phyloP scores from a whole-genome alignment of 2,797 vertebrate species.

The Typhlichthys eigenmanni region DNA sequence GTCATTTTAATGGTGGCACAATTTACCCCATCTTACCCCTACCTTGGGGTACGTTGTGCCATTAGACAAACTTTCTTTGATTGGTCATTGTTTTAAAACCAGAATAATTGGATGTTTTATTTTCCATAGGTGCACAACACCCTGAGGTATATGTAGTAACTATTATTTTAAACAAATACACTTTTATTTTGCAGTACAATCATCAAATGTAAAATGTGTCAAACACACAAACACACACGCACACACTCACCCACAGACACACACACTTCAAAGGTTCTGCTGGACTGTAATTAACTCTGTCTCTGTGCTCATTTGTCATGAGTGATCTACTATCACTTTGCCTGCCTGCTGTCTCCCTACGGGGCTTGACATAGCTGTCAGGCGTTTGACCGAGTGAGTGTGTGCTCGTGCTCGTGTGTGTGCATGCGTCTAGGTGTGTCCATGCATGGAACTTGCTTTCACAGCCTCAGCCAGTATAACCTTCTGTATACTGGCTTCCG shows the following conservation, averaged over 20 bases:
- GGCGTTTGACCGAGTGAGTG: background rate
- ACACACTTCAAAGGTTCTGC: constrained; percentile 12
- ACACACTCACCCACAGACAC: no score
- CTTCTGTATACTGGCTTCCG: background rate
- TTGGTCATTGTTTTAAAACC: no score
- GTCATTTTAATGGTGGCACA: no score
- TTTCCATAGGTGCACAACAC: no score
- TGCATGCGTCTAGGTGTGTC: background rate
- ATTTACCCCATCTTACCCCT: no score
- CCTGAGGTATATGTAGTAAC: no score
- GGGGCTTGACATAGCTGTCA: constrained; percentile 15
- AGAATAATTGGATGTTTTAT: no score
- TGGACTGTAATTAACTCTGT: constrained; percentile 22
- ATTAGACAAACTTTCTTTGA: no score
- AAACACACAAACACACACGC: constrained; percentile 14
- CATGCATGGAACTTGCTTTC: constrained; percentile 13
- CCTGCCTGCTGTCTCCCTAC: constrained; percentile 7
- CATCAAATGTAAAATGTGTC: constrained; percentile 8
- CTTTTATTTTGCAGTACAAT: no score
- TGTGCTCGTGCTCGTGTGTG: constrained; percentile 1
- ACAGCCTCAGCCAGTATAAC: constrained; percentile 5
- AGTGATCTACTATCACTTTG: constrained; percentile 20
- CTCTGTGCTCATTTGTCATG: constrained; percentile 20
- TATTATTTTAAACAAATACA: no score
- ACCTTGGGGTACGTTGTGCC: no score